phyloP scores from a whole-genome alignment of 2,888 invertebrate species.

The Tachina lurida region DNA sequence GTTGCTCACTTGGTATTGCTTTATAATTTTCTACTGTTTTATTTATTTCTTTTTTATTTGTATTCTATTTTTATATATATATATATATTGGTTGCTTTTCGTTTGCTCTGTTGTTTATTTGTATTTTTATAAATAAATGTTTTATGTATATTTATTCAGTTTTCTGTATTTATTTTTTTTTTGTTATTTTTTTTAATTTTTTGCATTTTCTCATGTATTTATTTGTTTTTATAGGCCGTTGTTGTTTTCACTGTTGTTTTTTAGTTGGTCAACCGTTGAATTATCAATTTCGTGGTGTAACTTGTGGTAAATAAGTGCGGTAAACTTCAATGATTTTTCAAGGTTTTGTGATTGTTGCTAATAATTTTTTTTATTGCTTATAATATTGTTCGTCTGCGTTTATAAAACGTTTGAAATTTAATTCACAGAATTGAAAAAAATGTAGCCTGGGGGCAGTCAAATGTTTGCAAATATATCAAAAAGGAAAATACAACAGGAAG shows the following conservation, averaged over 20 bases:
- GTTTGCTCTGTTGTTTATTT: slow-evolving; percentile 66
- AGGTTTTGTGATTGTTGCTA: slow-evolving; percentile 69
- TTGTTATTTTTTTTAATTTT: slow-evolving; percentile 18
- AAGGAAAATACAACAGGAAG: not conserved
- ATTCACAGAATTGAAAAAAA: not conserved
- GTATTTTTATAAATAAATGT: slow-evolving; percentile 70
- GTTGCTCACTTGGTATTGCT: not conserved
- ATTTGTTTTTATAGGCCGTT: slow-evolving; percentile 67
- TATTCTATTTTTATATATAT: not conserved
- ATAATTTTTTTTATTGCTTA: slow-evolving; percentile 25
- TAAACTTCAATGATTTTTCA: slow-evolving; percentile 79
- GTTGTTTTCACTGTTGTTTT: slow-evolving; percentile 71
- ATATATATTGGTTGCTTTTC: slow-evolving; percentile 40
- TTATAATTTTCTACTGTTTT: not conserved
- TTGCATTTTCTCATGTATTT: slow-evolving; percentile 47
- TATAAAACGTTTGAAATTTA: slow-evolving; percentile 36
- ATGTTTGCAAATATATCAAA: slow-evolving; percentile 21
- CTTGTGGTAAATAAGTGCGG: slow-evolving; percentile 82
- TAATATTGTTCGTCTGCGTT: slow-evolving; percentile 31
- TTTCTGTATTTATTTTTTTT: slow-evolving; percentile 66
- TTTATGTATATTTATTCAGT: slow-evolving; percentile 62
- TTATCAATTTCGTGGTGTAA: slow-evolving; percentile 82
- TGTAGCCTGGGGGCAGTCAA: not conserved
- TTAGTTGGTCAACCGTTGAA: slow-evolving; percentile 80
- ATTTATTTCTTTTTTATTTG: slow-evolving; percentile 15